Percentiles rank a stretch among this genome's conserved stretches.
These are phyloP conservation scores for Drosophila flavopinicola DNA, from an alignment of 2,888 invertebrate genomes.

Conservation along the genomic window DNA sequence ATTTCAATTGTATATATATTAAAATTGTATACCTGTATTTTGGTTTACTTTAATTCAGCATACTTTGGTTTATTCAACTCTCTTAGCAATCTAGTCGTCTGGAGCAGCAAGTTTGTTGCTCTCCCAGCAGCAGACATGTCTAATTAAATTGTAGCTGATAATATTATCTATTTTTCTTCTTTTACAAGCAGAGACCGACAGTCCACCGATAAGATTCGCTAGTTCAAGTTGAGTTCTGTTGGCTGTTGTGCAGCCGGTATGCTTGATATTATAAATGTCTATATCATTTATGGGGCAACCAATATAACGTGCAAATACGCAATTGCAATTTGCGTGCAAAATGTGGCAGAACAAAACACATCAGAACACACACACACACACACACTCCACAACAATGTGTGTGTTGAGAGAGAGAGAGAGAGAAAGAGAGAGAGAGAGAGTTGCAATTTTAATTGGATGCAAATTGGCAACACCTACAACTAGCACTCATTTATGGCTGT, in stretches of 20 bases:
- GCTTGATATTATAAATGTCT: neutral
- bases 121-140: neutral
- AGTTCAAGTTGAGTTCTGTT: neutral
- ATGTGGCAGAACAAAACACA: slow-evolving; percentile 20
- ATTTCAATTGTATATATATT: no score
- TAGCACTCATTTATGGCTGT: neutral
- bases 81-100: neutral
- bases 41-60: no score
- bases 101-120: neutral
- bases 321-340: slow-evolving; percentile 14
- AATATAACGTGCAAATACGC: neutral
- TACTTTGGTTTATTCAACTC: neutral
- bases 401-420: slow-evolving; percentile 7
- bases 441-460: slow-evolving; percentile 66
- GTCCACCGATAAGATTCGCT: slow-evolving; percentile 9
- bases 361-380: neutral
- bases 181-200: neutral
- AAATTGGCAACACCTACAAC: slow-evolving; percentile 44
- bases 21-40: no score
- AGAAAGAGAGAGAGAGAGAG: slow-evolving; percentile 6
- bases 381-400: no score
- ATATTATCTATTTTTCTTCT: neutral
- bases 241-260: neutral
- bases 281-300: neutral
- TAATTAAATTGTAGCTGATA: neutral